These are phyloP conservation scores for Chaetorhynchus papuensis DNA, from an alignment of 2,113 vertebrate species.

Conservation along the genomic window DNA sequence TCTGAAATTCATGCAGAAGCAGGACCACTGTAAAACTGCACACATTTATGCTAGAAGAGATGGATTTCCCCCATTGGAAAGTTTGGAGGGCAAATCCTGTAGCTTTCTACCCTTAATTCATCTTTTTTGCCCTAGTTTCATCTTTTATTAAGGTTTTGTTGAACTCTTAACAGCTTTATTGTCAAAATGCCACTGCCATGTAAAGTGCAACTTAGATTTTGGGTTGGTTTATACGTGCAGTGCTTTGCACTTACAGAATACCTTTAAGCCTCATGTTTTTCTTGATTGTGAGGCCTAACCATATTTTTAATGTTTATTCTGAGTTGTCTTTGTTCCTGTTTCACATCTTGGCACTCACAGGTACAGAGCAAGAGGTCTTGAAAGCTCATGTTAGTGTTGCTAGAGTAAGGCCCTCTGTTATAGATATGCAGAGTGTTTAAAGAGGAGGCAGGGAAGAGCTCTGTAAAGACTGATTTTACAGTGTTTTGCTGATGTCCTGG, in stretches of 20 bases:
- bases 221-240: neutral
- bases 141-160: constrained; percentile 22
- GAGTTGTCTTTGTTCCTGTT: neutral
- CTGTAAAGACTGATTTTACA: neutral
- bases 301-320: neutral
- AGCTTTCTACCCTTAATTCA: constrained; percentile 41
- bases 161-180: neutral
- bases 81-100: constrained; percentile 35
- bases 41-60: constrained; percentile 59
- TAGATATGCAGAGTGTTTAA: neutral
- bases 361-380: neutral
- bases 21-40: constrained; percentile 62
- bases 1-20: constrained; percentile 71
- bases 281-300: neutral
- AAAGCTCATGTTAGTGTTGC: neutral
- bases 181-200: neutral
- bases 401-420: neutral
- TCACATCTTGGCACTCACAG: neutral
- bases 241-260: neutral
- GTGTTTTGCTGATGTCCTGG: neutral
- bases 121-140: neutral
- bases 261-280: neutral
- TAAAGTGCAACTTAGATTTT: neutral
- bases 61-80: constrained; percentile 23
- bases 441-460: neutral